Base-by-base conservation (phyloP, 2,888 invertebrate species). In the Temnothorax ravouxi region DNA sequence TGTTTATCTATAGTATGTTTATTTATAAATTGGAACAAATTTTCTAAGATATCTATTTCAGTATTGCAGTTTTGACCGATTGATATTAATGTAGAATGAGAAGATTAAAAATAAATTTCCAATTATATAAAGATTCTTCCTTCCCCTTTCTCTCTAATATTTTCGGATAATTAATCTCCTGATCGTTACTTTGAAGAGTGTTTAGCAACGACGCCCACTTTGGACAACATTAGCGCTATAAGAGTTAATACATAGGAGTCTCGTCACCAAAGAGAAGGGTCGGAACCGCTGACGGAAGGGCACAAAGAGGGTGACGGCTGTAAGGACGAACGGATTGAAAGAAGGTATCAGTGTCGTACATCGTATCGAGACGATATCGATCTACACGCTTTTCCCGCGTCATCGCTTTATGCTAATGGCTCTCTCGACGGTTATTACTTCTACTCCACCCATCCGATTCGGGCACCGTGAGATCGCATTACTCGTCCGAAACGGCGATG, bases 331-430 rank as follows among this genome's bases (percentile, higher is more conserved):
- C 67, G 38, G 25, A 18, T 3, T 52, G 21, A 15, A 76, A 72
- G 59, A 87, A 85, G 69, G 85, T 72, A 61, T 80, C 83, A 85
- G 87, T 83, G 87, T 83, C 84, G 84, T 74, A 86, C 85, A 86
- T 80, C 84, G 84, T 74, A 86, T 86, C 67, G 85, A 86, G 79
- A 77, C 72, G 88, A 89, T 88, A 90, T 90, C 90, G 91, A 90
- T 91, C 84, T 83, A 82, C 62, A 52, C 25, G 54, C 50, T 54
- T 38, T 66, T 71, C 62, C 80, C 75, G 56, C 74, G 72, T 56
- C 54, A 84, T 76, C 83, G 71, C 62, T 67, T 92, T 89, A 91
- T 88, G 90, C 76, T 91, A 91, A 92, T 91, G 90, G 88, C 89
- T 84, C 86, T 87, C 83, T 87, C 81, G 85, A 71, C 6, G 50